phyloP scores from a whole-genome alignment of 2,888 invertebrate genomes.

The Xestia xanthographa region DNA sequence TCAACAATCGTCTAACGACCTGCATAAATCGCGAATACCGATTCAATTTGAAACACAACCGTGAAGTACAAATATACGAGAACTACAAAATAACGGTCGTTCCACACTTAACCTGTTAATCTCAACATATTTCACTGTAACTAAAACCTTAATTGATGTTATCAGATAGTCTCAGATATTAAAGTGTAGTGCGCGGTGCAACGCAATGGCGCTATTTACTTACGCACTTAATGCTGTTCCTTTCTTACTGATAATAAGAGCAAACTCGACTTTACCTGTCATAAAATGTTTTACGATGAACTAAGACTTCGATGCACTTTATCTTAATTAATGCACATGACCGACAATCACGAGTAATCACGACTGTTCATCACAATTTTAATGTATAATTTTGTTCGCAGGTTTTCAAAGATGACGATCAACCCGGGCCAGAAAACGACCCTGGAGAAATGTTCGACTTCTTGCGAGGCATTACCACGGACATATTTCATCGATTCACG shows the following conservation, averaged over 20 bases:
- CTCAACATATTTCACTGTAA: slow-evolving; percentile 68
- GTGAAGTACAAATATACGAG: slow-evolving; percentile 77
- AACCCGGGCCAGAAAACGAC: slow-evolving; percentile 74
- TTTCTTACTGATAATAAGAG: slow-evolving; percentile 46
- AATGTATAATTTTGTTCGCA: slow-evolving; percentile 68
- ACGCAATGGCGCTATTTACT: slow-evolving; percentile 53
- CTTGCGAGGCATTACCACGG: slow-evolving; percentile 85
- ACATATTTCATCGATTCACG: slow-evolving; percentile 84
- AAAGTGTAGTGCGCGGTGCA: slow-evolving; percentile 50
- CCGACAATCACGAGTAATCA: not conserved
- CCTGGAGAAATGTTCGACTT: slow-evolving; percentile 83
- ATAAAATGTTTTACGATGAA: slow-evolving; percentile 25
- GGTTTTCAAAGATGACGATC: slow-evolving; percentile 71
- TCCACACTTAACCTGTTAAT: slow-evolving; percentile 74
- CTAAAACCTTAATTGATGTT: slow-evolving; percentile 73
- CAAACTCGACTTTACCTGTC: slow-evolving; percentile 27
- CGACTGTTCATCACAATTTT: slow-evolving; percentile 5
- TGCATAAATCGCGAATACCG: slow-evolving; percentile 74
- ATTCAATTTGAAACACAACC: slow-evolving; percentile 77
- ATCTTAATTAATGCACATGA: slow-evolving; percentile 27
- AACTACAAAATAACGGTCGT: slow-evolving; percentile 78
- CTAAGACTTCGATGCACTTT: slow-evolving; percentile 10
- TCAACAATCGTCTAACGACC: slow-evolving; percentile 66
- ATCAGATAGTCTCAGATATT: slow-evolving; percentile 65
- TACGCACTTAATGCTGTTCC: slow-evolving; percentile 40